Evolutionary conservation across 2,797 vertebrate species (phyloP).

Genomic region (Sternotherus odoratus): DNA sequence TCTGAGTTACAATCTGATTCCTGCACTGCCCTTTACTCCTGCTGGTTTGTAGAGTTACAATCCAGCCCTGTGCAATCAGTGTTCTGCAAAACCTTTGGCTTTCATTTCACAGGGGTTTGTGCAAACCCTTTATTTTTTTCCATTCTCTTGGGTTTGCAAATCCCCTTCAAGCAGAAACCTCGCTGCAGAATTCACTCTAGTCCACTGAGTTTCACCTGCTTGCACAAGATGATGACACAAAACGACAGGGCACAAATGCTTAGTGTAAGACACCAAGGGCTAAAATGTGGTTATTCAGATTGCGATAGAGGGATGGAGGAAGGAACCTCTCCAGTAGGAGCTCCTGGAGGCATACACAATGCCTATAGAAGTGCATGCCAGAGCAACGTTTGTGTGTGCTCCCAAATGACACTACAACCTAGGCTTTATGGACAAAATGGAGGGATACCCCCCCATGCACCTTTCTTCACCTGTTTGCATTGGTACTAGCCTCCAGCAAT

Average conservation of each 20-base stretch:
- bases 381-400: background rate
- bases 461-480: background rate
- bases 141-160: background rate
- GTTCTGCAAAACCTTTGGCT: background rate
- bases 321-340: background rate
- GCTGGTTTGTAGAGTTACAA: background rate
- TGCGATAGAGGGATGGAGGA: background rate
- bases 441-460: background rate
- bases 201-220: background rate
- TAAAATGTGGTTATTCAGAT: background rate
- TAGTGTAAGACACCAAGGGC: background rate
- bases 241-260: background rate
- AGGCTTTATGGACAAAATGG: background rate
- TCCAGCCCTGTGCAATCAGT: background rate
- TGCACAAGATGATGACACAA: fast-evolving
- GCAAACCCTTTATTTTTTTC: background rate
- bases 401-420: fast-evolving
- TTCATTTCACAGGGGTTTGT: background rate
- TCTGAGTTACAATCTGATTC: background rate
- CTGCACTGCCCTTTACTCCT: background rate
- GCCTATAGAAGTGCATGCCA: background rate
- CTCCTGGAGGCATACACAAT: fast-evolving
- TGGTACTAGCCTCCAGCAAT: background rate
- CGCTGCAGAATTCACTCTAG: background rate
- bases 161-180: background rate